phyloP scores from a whole-genome alignment of 2,113 vertebrate species.

The Sclerurus mexicanus region DNA sequence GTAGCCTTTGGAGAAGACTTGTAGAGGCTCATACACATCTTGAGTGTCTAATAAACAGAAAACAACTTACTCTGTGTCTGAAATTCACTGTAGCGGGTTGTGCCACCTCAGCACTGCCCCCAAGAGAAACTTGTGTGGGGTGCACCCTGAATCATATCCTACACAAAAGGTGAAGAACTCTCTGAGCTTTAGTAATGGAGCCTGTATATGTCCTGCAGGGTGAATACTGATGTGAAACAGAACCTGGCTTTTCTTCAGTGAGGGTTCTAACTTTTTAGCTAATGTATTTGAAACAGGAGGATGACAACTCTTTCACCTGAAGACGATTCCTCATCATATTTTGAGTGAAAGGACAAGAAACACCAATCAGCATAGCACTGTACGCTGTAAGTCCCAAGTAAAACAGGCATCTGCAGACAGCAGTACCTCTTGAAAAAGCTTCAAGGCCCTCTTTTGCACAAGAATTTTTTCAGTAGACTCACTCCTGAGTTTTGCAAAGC shows the following conservation, averaged over 20 bases:
- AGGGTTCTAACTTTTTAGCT: not conserved
- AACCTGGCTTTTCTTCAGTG: not conserved
- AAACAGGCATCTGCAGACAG: not conserved
- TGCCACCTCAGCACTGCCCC: not conserved
- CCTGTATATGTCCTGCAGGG: not conserved
- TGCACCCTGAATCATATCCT: accelerated
- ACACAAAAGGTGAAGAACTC: not conserved
- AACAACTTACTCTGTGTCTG: not conserved
- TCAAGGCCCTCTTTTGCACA: not conserved
- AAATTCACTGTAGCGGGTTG: not conserved
- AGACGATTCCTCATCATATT: not conserved
- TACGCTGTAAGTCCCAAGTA: not conserved
- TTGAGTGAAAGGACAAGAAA: not conserved
- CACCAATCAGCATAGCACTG: not conserved
- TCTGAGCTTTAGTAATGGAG: not conserved
- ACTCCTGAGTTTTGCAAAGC: not conserved
- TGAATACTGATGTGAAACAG: not conserved
- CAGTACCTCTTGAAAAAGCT: not conserved
- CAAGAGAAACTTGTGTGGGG: not conserved
- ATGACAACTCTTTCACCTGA: not conserved
- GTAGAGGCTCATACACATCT: not conserved
- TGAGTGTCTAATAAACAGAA: not conserved
- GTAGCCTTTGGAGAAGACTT: not conserved
- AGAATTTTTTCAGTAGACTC: not conserved
- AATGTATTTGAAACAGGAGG: not conserved